phyloP scores from a whole-genome alignment of 2,888 invertebrate species.

The Drosophila paramelanica region DNA sequence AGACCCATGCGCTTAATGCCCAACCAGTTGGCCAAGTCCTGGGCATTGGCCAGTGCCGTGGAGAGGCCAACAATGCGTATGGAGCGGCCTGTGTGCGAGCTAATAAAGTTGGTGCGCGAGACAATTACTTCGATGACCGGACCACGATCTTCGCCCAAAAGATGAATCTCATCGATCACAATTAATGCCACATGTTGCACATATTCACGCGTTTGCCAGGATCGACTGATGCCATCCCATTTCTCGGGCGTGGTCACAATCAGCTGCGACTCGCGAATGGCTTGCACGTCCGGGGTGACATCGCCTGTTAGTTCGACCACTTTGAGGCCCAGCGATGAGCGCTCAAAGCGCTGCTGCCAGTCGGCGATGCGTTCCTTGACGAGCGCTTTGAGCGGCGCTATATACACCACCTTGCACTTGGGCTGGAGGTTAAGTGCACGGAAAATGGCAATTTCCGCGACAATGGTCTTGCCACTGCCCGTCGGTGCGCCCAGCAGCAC shows the following conservation, averaged over 20 bases:
- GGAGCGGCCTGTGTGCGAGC: constrained; percentile 92
- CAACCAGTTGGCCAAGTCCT: constrained; percentile 98
- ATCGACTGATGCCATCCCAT: constrained; percentile 99
- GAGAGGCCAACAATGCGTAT: constrained; percentile 97
- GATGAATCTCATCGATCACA: constrained; percentile 99
- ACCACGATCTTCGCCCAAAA: constrained; percentile 95
- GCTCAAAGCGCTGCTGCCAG: constrained; percentile 93
- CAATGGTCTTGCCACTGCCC: constrained; percentile 99
- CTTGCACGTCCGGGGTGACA: constrained; percentile 92
- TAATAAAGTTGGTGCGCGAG: constrained; percentile 98
- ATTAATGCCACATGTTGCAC: constrained; percentile 96
- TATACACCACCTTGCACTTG: constrained; percentile 95
- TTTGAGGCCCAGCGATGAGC: constrained; percentile 88
- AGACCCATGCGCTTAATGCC: constrained; percentile 95
- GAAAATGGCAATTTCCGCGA: constrained; percentile 98
- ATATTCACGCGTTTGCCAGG: constrained; percentile 98
- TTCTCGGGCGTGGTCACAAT: constrained; percentile 99
- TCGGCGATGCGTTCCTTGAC: constrained; percentile 98
- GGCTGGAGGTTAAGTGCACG: constrained; percentile 94
- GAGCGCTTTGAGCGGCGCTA: constrained; percentile 98
- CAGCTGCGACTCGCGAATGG: constrained; percentile 93
- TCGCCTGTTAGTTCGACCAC: constrained; percentile 99
- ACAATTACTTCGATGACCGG: constrained; percentile 98
- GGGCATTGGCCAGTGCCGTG: constrained; percentile 98
- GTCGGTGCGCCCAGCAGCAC: constrained; percentile 93